A percentile compares a stretch with the other conserved stretches of the same genome.
Evolutionary conservation across 2,888 invertebrate genomes (phyloP).

Genomic region (Tholera decimalis): DNA sequence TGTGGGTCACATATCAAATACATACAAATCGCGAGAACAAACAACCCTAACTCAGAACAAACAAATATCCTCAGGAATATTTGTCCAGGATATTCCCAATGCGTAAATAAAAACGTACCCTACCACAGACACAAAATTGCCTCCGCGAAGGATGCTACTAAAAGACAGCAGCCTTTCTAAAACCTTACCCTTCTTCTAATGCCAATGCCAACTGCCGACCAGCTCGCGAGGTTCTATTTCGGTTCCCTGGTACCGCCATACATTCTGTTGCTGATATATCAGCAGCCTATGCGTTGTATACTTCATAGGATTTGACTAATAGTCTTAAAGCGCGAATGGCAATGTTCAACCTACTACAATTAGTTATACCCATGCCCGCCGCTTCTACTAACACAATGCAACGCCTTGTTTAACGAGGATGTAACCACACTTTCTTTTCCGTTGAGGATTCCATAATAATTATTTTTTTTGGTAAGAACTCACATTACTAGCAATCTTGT

Average conservation of each 20-base stretch:
- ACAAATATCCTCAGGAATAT: constrained; percentile 7
- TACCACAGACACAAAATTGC: no score
- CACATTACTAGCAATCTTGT: no score
- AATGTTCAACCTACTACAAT: no score
- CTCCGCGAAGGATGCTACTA: background rate
- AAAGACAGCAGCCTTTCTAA: no score
- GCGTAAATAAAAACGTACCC: background rate
- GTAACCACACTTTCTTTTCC: no score
- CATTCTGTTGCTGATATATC: background rate
- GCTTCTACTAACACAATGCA: no score
- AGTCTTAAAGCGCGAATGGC: no score
- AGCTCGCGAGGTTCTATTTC: background rate
- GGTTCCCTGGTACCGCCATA: background rate
- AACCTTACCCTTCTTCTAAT: background rate
- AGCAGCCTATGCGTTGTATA: background rate
- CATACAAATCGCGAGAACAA: constrained; percentile 10
- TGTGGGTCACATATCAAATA: constrained; percentile 6
- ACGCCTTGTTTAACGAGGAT: no score
- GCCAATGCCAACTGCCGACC: no score
- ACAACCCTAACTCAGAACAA: background rate
- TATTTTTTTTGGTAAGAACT: no score
- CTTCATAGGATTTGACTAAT: background rate
- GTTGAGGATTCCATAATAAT: no score
- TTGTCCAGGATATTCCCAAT: background rate
- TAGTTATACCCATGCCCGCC: no score